These are phyloP conservation scores for Harpegnathos saltator DNA, from an alignment of 1,140 invertebrate species.

Conservation along the genomic window DNA sequence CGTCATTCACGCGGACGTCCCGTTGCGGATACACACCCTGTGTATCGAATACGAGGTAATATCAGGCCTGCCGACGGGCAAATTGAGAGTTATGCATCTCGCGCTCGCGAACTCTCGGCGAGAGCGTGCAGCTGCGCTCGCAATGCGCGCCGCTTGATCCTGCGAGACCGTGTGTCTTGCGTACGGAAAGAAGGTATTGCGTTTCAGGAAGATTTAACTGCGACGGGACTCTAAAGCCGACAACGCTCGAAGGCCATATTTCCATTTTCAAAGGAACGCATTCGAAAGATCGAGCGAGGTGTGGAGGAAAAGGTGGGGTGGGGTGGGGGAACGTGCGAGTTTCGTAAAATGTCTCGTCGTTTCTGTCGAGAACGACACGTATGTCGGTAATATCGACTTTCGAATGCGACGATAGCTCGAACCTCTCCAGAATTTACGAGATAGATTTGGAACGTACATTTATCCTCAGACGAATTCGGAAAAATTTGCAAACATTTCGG, in stretches of 20 bases:
- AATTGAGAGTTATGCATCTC: constrained; percentile 75
- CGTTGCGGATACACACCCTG: constrained; percentile 28
- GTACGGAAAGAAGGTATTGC: constrained; percentile 68
- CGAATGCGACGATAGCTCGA: constrained; percentile 20
- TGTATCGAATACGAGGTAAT: constrained; percentile 67
- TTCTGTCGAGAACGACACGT: constrained; percentile 36
- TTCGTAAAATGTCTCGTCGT: constrained; percentile 38
- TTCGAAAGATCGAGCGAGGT: constrained; percentile 39
- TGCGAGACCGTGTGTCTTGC: constrained; percentile 58
- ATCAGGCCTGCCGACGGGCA: constrained; percentile 59
- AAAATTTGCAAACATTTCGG: too few species aligned
- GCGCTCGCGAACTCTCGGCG: constrained; percentile 41
- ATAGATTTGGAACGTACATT: neutral
- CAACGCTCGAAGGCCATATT: constrained; percentile 51
- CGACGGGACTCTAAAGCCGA: constrained; percentile 37
- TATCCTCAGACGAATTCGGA: neutral
- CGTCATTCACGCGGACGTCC: neutral
- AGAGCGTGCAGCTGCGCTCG: constrained; percentile 42
- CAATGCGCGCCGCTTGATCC: constrained; percentile 65
- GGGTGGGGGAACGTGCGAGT: neutral
- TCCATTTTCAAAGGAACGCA: constrained; percentile 50
- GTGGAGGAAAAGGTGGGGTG: neutral
- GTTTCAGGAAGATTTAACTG: constrained; percentile 67
- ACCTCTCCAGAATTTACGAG: neutral
- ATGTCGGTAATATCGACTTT: constrained; percentile 32